A percentile compares a stretch with the other conserved stretches of the same genome.
These are phyloP conservation scores for Periophthalmus modestus DNA, from an alignment of 2,113 vertebrate species.

Conservation along the genomic window DNA sequence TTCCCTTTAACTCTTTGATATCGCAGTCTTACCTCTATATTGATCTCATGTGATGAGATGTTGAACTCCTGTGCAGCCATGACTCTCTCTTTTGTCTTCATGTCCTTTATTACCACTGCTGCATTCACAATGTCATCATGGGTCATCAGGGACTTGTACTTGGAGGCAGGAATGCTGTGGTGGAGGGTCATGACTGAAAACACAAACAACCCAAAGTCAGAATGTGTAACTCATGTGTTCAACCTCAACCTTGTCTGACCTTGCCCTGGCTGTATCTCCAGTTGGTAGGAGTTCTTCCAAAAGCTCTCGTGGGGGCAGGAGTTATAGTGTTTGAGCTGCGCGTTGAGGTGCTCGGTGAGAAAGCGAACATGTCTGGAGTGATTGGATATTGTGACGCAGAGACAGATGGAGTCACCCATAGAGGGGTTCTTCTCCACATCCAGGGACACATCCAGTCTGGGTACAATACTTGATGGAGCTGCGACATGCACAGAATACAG, in stretches of 20 bases:
- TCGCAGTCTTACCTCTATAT: constrained; percentile 37
- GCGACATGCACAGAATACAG: neutral
- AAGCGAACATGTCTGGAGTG: neutral
- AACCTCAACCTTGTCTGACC: constrained; percentile 34
- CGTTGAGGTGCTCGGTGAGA: constrained; percentile 47
- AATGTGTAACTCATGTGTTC: neutral
- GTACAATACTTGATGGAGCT: neutral
- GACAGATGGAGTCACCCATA: constrained; percentile 42
- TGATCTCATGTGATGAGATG: constrained; percentile 43
- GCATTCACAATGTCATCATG: constrained; percentile 53
- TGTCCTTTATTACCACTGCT: constrained; percentile 60
- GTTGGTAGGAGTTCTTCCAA: constrained; percentile 35
- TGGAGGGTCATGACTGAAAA: constrained; percentile 38
- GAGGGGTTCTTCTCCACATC: constrained; percentile 19
- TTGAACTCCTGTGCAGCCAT: constrained; percentile 55
- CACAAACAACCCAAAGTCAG: neutral
- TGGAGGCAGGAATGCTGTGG: constrained; percentile 38
- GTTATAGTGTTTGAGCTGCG: constrained; percentile 64
- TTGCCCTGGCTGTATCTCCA: constrained; percentile 37
- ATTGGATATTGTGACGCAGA: constrained; percentile 57
- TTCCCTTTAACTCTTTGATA: neutral
- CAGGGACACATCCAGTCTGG: constrained; percentile 52
- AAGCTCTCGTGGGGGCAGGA: constrained; percentile 34
- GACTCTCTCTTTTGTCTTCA: constrained; percentile 39
- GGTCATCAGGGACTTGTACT: constrained; percentile 39